These are phyloP conservation scores for Otolemur garnettii DNA, from an alignment of 2,113 vertebrate genomes.

Conservation along the genomic window DNA sequence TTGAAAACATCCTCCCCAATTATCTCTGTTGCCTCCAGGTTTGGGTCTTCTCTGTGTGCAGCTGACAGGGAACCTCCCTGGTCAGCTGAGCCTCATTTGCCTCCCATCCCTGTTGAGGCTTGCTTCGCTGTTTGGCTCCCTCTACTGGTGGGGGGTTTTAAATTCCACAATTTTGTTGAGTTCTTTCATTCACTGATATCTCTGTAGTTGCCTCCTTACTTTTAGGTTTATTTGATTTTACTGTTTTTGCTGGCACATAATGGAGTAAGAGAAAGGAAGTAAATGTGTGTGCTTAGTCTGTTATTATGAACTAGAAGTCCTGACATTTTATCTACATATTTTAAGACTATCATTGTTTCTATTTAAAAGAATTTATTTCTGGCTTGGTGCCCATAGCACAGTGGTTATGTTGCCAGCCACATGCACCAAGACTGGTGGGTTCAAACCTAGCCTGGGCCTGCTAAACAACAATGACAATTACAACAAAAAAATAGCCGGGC, in stretches of 20 bases:
- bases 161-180: neutral
- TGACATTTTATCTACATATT: neutral
- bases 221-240: neutral
- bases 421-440: too few species aligned
- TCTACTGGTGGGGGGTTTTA: too few species aligned
- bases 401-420: too few species aligned
- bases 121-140: neutral
- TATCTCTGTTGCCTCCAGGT: neutral
- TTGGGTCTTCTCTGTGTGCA: neutral
- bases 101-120: neutral
- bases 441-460: too few species aligned
- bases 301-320: neutral
- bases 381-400: too few species aligned
- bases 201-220: neutral
- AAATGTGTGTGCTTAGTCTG: neutral
- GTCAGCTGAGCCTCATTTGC: neutral
- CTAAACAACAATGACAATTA: too few species aligned
- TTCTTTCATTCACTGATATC: neutral
- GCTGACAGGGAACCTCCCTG: neutral
- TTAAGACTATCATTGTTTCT: neutral
- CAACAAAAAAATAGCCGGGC: too few species aligned
- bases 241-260: neutral
- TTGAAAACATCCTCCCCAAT: neutral
- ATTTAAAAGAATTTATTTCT: neutral
- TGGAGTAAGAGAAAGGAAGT: neutral